A percentile compares a stretch with the other conserved stretches of the same genome.
Evolutionary conservation across 2,888 invertebrate species (phyloP).

Genomic region (Caenorhabditis sp.): DNA sequence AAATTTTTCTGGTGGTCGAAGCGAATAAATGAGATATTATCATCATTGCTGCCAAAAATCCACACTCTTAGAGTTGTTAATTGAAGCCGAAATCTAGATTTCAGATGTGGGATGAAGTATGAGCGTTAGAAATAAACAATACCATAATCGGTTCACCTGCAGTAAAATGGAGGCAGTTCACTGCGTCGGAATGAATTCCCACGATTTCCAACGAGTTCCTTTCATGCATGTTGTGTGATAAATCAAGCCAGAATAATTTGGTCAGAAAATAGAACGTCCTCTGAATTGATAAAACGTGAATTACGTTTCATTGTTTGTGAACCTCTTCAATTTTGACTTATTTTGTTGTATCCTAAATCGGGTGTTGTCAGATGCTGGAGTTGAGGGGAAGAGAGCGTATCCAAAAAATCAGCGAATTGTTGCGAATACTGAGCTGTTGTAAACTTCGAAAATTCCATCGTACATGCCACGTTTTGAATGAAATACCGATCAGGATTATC

Average conservation of each 20-base stretch:
- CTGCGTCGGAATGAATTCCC: slow-evolving; percentile 86
- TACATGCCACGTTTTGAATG: slow-evolving; percentile 74
- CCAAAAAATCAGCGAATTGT: slow-evolving; percentile 69
- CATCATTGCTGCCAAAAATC: slow-evolving; percentile 90
- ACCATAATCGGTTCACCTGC: slow-evolving; percentile 91
- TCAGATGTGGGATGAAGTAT: background rate
- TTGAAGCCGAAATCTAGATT: slow-evolving; percentile 70
- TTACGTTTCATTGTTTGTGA: background rate
- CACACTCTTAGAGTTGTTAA: slow-evolving; percentile 80
- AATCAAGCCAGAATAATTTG: slow-evolving; percentile 77
- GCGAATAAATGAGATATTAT: too few relatives aligned
- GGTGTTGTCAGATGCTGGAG: slow-evolving; percentile 69
- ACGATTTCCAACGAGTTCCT: slow-evolving; percentile 85
- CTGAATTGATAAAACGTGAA: background rate
- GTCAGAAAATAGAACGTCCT: slow-evolving; percentile 67
- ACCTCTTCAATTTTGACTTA: slow-evolving; percentile 85
- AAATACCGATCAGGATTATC: background rate
- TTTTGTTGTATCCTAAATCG: slow-evolving; percentile 83
- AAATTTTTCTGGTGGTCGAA: too few relatives aligned
- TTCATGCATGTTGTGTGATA: slow-evolving; percentile 73
- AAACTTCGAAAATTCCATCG: slow-evolving; percentile 85
- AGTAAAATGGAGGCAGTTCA: slow-evolving; percentile 89
- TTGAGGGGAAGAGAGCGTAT: slow-evolving; percentile 64
- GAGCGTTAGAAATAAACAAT: background rate
- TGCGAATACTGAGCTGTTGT: slow-evolving; percentile 77